Percentiles rank a stretch among this genome's conserved stretches.
phyloP scores from a whole-genome alignment of 1,140 invertebrate species.

The Cardiocondyla obscurior region DNA sequence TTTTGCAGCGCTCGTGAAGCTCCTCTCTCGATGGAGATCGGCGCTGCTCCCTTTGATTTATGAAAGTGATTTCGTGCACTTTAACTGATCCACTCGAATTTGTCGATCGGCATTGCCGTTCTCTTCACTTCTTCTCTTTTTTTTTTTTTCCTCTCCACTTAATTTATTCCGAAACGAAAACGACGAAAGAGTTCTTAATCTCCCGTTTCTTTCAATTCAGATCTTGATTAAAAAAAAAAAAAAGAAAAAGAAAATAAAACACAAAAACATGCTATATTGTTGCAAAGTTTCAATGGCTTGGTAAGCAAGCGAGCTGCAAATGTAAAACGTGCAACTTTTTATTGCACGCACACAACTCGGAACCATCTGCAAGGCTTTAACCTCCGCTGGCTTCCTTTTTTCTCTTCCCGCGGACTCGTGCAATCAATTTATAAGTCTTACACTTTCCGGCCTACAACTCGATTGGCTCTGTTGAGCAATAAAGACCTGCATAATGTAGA shows the following conservation, averaged over 20 bases:
- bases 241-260: too few species aligned
- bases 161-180: conserved; percentile 48
- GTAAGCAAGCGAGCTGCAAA: neutral
- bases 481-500: neutral
- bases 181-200: conserved; percentile 25
- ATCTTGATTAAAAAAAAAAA: conserved; percentile 34
- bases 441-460: neutral
- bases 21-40: conserved; percentile 4
- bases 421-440: conserved; percentile 14
- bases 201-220: conserved; percentile 1
- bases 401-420: neutral
- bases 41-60: conserved; percentile 42
- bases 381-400: neutral
- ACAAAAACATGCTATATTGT: conserved; percentile 8
- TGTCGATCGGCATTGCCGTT: neutral
- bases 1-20: conserved; percentile 12
- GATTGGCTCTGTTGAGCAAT: neutral
- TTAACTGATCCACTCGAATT: conserved; percentile 31
- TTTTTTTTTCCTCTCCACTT: neutral
- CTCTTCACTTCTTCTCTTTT: neutral
- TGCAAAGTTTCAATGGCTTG: conserved; percentile 28
- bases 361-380: conserved; percentile 15
- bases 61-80: conserved; percentile 41
- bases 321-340: conserved; percentile 19
- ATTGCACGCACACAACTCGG: neutral